Base-by-base conservation (phyloP, 64 coral and sea anemone genomes). In the Montipora sp. region DNA sequence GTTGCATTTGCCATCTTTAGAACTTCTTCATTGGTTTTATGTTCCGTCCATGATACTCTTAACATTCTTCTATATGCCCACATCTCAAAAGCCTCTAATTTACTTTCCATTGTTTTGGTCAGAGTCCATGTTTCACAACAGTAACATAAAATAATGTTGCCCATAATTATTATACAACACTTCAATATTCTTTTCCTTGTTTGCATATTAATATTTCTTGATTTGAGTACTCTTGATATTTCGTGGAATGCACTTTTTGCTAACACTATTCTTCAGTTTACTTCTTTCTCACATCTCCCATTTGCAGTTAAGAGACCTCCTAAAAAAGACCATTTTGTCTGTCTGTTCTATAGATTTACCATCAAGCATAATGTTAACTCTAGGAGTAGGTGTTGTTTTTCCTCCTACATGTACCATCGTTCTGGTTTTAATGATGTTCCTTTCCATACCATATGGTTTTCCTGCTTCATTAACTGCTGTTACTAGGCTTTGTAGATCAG, bases 101-200 rank as follows among this genome's bases (percentile, higher is more conserved):
- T 73, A 47, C 46, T 70, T 87, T 87, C 83, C 66, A 87, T 51
- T 10, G 21, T 72, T 70, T 66, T 87, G 83, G 44, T 87, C 48
- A 72, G 16, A 21, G 60, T 68, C 83, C 83, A 72, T 59, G 83
- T 70, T 87, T 87, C 83, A 87, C 63, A 87, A 70, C 83, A 27
- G 27, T 27, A 27, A 27, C 83, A 59, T 87, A 87, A 43, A 83
- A 20, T 55, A 20, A 83, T 36, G 24, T 63, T 83, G 55, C 60
- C 80, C 80, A 83, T 27, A 27, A 27, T 27, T 27, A 27, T 27
- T 55, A 83, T 59, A 53, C 63, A 83, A 83, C 80, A 83, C 60
- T 83, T 19, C 60, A 83, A 60, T 63, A 83, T 60, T 55, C 80
- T 55, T 63, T 18, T 14, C 58, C 79, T 81, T 83, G 80, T 61